phyloP scores from a whole-genome alignment of 2,888 invertebrate species.

The Drosophila meridiana region DNA sequence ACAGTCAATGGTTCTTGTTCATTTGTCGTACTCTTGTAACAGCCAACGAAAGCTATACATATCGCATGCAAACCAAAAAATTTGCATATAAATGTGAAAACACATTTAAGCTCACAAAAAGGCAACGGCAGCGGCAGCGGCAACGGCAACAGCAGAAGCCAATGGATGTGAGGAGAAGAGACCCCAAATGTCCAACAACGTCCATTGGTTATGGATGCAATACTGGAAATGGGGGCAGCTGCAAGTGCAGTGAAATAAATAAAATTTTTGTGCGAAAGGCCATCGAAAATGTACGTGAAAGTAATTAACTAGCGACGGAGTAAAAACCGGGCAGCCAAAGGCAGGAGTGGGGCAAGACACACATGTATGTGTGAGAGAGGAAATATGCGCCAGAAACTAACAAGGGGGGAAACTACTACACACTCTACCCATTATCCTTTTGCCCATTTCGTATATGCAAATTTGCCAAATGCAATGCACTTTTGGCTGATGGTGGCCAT shows the following conservation, averaged over 20 bases:
- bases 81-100: slow-evolving; percentile 80
- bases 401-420: slow-evolving; percentile 16
- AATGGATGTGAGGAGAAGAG: slow-evolving; percentile 32
- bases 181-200: slow-evolving; percentile 22
- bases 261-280: slow-evolving; percentile 66
- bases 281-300: slow-evolving; percentile 79
- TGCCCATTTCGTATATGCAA: slow-evolving; percentile 62
- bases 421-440: slow-evolving; percentile 11
- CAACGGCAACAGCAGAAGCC: slow-evolving; percentile 21
- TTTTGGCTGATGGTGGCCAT: slow-evolving; percentile 73
- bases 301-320: slow-evolving; percentile 74
- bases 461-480: slow-evolving; percentile 77
- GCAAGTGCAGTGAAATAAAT: slow-evolving; percentile 74
- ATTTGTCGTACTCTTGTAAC: slow-evolving; percentile 64
- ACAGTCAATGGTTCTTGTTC: slow-evolving; percentile 55
- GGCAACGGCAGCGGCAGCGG: slow-evolving; percentile 32
- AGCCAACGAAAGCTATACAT: slow-evolving; percentile 71
- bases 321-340: slow-evolving; percentile 5
- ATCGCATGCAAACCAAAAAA: slow-evolving; percentile 76
- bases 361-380: background rate
- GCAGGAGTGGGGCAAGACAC: background rate
- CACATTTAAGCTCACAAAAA: slow-evolving; percentile 78
- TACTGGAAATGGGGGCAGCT: slow-evolving; percentile 45
- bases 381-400: slow-evolving; percentile 39
- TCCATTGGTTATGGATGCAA: slow-evolving; percentile 27